Evolutionary conservation across 2,113 vertebrate genomes (phyloP).

Genomic region (Polypterus bichir): DNA sequence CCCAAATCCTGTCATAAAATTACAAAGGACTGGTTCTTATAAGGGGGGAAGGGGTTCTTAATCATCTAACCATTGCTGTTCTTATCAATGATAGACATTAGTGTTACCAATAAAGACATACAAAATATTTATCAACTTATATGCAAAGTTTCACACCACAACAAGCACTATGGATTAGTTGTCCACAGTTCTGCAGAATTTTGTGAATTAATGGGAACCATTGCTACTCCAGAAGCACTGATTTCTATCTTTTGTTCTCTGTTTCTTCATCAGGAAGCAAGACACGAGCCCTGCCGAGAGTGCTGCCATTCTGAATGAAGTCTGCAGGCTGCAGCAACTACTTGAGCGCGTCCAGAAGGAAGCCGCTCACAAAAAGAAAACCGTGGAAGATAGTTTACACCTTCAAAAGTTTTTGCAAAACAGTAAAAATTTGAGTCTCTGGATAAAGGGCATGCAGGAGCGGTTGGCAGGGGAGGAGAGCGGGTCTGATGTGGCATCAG

Average conservation of each 20-base stretch:
- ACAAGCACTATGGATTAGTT: no score
- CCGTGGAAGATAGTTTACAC: conserved; percentile 34
- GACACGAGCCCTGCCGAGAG: conserved; percentile 62
- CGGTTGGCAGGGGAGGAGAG: conserved; percentile 48
- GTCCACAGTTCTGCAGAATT: no score
- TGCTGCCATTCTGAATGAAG: conserved; percentile 51
- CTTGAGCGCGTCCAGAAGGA: conserved; percentile 43
- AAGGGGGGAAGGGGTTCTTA: no score
- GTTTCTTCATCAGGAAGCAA: conserved; percentile 44
- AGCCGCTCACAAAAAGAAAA: conserved; percentile 25
- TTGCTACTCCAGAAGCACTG: neutral
- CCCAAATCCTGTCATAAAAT: no score
- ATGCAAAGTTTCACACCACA: no score
- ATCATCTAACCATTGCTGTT: no score
- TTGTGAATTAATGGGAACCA: neutral
- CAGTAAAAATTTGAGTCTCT: conserved; percentile 44
- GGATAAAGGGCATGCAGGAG: conserved; percentile 43
- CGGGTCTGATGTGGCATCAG: conserved; percentile 47
- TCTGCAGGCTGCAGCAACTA: conserved; percentile 53
- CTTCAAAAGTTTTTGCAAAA: conserved; percentile 54
- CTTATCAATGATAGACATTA: no score
- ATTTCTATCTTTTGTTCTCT: neutral
- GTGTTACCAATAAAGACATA: no score
- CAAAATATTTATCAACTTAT: no score
- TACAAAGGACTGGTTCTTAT: no score